Evolutionary conservation across 2,888 invertebrate species (phyloP).

Genomic region (Cataglyphis livida): DNA sequence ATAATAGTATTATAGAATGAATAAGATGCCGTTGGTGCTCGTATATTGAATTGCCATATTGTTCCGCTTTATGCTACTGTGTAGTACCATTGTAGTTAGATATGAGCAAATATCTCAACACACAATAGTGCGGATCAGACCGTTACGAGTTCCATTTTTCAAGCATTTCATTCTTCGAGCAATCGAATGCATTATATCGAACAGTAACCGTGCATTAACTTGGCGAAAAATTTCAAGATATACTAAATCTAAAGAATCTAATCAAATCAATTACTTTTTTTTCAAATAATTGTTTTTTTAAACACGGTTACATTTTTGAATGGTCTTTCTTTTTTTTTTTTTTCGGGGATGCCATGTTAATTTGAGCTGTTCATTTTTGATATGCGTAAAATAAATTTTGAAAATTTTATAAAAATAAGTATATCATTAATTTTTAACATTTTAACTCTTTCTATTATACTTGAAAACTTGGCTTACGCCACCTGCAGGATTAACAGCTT

Average conservation of each 20-base stretch:
- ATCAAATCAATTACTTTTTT: background rate
- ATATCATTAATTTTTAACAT: slow-evolving; percentile 35
- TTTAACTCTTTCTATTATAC: background rate
- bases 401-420: slow-evolving; percentile 45
- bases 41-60: slow-evolving; percentile 17
- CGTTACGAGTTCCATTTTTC: slow-evolving; percentile 28
- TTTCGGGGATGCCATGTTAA: background rate
- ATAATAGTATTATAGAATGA: background rate
- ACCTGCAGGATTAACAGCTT: slow-evolving; percentile 47
- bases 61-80: slow-evolving; percentile 26
- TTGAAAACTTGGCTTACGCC: slow-evolving; percentile 14
- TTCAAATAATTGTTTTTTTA: background rate
- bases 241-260: background rate
- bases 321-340: too few species aligned
- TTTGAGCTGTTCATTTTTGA: background rate
- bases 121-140: slow-evolving; percentile 31
- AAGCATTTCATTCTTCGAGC: slow-evolving; percentile 35
- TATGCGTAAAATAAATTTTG: background rate
- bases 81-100: slow-evolving; percentile 37
- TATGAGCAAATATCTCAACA: slow-evolving; percentile 42
- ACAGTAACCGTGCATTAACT: slow-evolving; percentile 1
- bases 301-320: background rate
- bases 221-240: background rate
- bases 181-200: slow-evolving; percentile 7
- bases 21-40: background rate